These are phyloP conservation scores for Tetrax tetrax DNA, from an alignment of 2,113 vertebrate species.

Conservation along the genomic window DNA sequence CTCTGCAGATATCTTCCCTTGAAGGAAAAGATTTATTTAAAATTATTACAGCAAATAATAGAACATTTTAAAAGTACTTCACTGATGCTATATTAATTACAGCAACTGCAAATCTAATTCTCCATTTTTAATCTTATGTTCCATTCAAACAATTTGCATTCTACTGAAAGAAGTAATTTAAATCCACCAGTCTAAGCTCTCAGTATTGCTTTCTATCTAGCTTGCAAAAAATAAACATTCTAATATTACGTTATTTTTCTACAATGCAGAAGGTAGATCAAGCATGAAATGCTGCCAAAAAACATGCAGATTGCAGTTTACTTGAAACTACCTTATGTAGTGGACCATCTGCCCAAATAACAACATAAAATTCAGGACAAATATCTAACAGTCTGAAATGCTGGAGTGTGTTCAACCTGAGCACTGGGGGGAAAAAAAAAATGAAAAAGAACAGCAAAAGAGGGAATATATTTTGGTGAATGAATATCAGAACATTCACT, in stretches of 20 bases:
- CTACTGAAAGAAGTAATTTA: neutral
- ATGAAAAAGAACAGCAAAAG: neutral
- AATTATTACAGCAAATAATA: conserved; percentile 18
- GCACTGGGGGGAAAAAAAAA: accelerated
- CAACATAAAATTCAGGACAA: neutral
- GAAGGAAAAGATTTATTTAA: conserved; percentile 62
- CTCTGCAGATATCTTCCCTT: conserved; percentile 98
- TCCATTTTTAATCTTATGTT: neutral
- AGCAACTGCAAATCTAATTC: neutral
- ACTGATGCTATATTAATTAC: neutral
- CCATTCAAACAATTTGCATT: neutral
- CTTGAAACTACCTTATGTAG: neutral
- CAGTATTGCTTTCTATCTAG: neutral
- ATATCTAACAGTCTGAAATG: neutral
- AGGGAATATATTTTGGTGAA: neutral
- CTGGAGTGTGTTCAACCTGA: neutral
- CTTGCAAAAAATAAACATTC: neutral
- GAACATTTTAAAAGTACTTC: neutral
- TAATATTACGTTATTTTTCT: neutral
- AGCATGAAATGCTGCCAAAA: neutral
- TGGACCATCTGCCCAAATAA: neutral
- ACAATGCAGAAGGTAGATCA: neutral
- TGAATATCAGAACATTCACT: neutral
- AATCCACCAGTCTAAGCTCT: neutral
- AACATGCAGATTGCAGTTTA: neutral